phyloP scores from a whole-genome alignment of 2,113 vertebrate species.

The Coreoperca whiteheadi region DNA sequence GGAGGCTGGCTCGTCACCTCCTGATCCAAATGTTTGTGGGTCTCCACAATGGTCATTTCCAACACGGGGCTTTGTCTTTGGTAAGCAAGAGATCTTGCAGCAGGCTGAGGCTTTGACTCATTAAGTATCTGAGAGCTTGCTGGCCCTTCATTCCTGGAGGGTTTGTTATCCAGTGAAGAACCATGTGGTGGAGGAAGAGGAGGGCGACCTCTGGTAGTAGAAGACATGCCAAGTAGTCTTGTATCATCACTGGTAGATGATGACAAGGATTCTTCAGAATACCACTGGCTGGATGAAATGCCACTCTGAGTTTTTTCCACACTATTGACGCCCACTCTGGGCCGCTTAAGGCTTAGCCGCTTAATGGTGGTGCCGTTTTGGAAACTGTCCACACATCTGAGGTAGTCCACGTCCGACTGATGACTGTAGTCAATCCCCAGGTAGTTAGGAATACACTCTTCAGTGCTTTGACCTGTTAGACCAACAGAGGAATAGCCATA shows the following conservation, averaged over 20 bases:
- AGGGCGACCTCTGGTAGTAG: conserved; percentile 82
- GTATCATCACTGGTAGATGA: conserved; percentile 88
- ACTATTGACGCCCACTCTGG: conserved; percentile 79
- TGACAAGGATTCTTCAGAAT: conserved; percentile 90
- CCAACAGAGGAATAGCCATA: conserved; percentile 27
- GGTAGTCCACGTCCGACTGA: conserved; percentile 89
- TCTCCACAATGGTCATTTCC: conserved; percentile 90
- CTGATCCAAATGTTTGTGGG: conserved; percentile 86
- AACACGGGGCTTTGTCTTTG: conserved; percentile 87
- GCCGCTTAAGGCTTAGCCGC: conserved; percentile 90
- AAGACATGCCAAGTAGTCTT: conserved; percentile 82
- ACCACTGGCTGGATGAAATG: conserved; percentile 83
- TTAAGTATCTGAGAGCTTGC: conserved; percentile 76
- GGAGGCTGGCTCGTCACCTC: conserved; percentile 81
- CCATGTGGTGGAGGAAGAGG: conserved; percentile 76
- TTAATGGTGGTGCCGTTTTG: conserved; percentile 91
- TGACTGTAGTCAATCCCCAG: conserved; percentile 88
- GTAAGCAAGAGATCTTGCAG: conserved; percentile 81
- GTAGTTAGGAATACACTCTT: conserved; percentile 85
- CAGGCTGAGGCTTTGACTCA: conserved; percentile 85
- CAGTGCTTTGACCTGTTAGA: conserved; percentile 82
- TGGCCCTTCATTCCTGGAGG: conserved; percentile 79
- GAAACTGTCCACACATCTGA: conserved; percentile 89
- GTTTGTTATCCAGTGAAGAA: conserved; percentile 75
- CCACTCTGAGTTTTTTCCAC: conserved; percentile 73